These are phyloP conservation scores for Scortum barcoo DNA, from an alignment of 2,113 vertebrate species.

Conservation along the genomic window DNA sequence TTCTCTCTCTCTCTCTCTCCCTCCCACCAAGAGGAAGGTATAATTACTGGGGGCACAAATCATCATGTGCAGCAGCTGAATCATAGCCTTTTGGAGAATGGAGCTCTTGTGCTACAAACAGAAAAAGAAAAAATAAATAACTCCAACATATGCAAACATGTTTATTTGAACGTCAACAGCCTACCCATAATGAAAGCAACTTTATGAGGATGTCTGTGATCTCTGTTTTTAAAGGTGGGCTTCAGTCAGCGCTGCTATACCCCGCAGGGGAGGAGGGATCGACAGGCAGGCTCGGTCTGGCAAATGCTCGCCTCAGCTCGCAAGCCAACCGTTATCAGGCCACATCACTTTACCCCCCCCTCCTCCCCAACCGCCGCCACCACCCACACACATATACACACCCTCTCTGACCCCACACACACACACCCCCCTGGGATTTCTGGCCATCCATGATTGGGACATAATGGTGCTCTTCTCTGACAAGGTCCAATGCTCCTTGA, in stretches of 20 bases:
- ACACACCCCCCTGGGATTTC: constrained; percentile 45
- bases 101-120: constrained; percentile 49
- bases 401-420: neutral
- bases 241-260: constrained; percentile 32
- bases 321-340: constrained; percentile 53
- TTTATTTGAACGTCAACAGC: constrained; percentile 61
- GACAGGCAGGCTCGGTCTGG: constrained; percentile 5
- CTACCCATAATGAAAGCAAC: constrained; percentile 30
- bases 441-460: constrained; percentile 67
- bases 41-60: constrained; percentile 78
- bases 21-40: constrained; percentile 63
- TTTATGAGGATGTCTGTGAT: constrained; percentile 25
- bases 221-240: constrained; percentile 34
- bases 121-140: neutral
- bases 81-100: constrained; percentile 59
- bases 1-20: neutral
- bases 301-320: neutral
- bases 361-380: too few species aligned
- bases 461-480: constrained; percentile 68
- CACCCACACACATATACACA: constrained; percentile 2
- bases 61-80: constrained; percentile 70
- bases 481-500: constrained; percentile 71
- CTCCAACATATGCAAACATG: constrained; percentile 54
- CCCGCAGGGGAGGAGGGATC: constrained; percentile 32
- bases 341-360: constrained; percentile 9